Base-by-base conservation (phyloP, 2,888 invertebrate genomes). In the Timema podura region DNA sequence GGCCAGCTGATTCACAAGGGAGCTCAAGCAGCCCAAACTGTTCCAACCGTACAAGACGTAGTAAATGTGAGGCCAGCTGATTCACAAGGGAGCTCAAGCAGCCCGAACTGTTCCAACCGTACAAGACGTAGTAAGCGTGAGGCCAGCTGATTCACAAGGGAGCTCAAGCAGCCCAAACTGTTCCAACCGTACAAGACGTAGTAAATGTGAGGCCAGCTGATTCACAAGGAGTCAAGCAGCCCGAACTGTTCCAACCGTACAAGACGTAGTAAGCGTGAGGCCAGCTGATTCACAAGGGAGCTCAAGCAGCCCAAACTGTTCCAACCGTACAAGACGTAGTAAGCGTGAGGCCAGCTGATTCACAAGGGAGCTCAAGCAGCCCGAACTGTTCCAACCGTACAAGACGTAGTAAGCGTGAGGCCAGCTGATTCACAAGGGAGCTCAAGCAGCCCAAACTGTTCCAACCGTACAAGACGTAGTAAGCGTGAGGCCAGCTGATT, bases 231-330 rank as follows among this genome's bases (percentile, higher is more conserved):
- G n/a, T n/a, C n/a, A n/a, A 74, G n/a, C 71, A 75, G 8, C 89
- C 89, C 0, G 89, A 90, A 78, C 82, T 91, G 45, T 91, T 91
- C 79, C 90, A 91, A 79, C 91, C 91, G 0, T 91, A 91, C 82
- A 91, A 91, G 77, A 85, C 84, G 66, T 87, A 88, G 13, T 70
- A 44, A 59, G 67, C 70, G 57, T 72, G 64, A 68, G 68, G 13
- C 61, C 61, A 30, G 61, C 61, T 45, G 30, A 30, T 30, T 30
- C 30, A 30, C 30, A 30, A 3, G 30, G 30, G 1, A 30, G 30
- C 75, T 77, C 8, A 68, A 74, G n/a, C 71, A 75, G 6, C 89
- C 89, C 0, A 89, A 90, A 78, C 82, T 91, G 45, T 91, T 91
- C 79, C 90, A 91, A 79, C 91, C 91, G 0, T 91, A 91, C 82